Base-by-base conservation (phyloP, 2,888 invertebrate species). In the Drosophila sordidapex region DNA sequence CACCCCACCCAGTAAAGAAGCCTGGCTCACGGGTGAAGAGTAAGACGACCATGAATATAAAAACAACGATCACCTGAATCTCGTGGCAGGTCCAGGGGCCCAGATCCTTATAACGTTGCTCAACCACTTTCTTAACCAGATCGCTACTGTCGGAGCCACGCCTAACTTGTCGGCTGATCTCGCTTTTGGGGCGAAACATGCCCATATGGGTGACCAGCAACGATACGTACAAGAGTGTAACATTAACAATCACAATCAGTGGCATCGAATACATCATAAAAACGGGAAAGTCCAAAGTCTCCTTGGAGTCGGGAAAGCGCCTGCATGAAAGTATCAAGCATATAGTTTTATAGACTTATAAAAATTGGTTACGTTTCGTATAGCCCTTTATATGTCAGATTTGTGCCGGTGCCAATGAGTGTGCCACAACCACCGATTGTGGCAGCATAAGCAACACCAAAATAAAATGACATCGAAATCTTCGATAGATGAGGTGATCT, bases 11-110 rank as follows among this genome's bases (percentile, higher is more conserved):
- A 0, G 94, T 93, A 76, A 97, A 95, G 91, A 98, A 97, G 64
- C 97, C 97, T 0, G 98, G 98, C 71, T 95, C 95, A 31, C 97
- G 94, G 92, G 97, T 96, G 92, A 98, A 96, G 95, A 98, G 98
- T 67, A 98, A 93, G 46, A 96, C 81, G 27, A 98, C 96, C 0
- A 97, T 95, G 1, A 95, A 66, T 18, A 96, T 79, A 92, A 98
- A 98, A 52, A 97, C 93, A 1, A 94, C 36, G 0, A 95, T 95
- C 0, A 97, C 96, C 11, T 94, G 93, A 91, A 93, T 94, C 92
- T 97, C 97, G 78, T 97, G 96, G 94, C 96, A 96, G 0, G 95
- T 95, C 88, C 96, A 94, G 0, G 95, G 95, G n/a, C 97, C 97
- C 49, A 98, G 94, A 63, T 95, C 96, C 49, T 93, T 94, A 92